Percentiles rank a stretch among this genome's conserved stretches.
Conservation (phyloP, 2,888 invertebrate genomes). For the Dascillus cervinus region DNA sequence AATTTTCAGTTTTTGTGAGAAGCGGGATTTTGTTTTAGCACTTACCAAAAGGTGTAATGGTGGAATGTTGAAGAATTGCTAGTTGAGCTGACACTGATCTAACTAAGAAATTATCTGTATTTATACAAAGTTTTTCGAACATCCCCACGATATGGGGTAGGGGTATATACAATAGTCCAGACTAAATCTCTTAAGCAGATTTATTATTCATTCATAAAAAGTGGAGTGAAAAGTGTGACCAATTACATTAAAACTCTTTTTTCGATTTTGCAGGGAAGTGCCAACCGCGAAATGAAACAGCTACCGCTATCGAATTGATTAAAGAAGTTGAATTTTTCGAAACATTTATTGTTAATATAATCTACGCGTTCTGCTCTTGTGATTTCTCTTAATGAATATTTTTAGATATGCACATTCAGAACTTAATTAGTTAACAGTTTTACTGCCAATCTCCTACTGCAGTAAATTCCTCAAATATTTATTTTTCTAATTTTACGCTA, state of each 20-base stretch:
- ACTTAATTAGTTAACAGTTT: too few relatives aligned
- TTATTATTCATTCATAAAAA: slow-evolving; percentile 3
- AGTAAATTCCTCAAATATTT: too few relatives aligned
- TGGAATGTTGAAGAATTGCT: background rate
- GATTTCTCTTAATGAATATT: too few relatives aligned
- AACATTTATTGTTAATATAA: too few relatives aligned
- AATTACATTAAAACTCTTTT: slow-evolving; percentile 11
- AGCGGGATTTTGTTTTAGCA: too few relatives aligned
- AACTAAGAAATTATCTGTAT: slow-evolving; percentile 5
- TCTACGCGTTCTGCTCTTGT: too few relatives aligned
- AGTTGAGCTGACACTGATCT: slow-evolving; percentile 4
- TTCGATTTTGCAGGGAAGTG: slow-evolving; percentile 12
- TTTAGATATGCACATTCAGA: too few relatives aligned
- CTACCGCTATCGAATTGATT: slow-evolving; percentile 1
- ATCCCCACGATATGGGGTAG: slow-evolving; percentile 6
- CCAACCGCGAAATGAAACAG: slow-evolving; percentile 17
- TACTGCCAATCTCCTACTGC: too few relatives aligned
- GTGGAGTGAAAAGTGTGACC: slow-evolving; percentile 21
- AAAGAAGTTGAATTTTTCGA: too few relatives aligned
- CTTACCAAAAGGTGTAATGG: slow-evolving; percentile 4
- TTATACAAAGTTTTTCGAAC: slow-evolving; percentile 15
- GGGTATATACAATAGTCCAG: slow-evolving; percentile 8
- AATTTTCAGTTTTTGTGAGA: too few relatives aligned
- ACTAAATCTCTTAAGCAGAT: slow-evolving; percentile 6
- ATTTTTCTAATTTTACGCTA: too few relatives aligned